Base-by-base conservation (phyloP, 2,797 vertebrate species). In the Pipistrellus kuhlii region DNA sequence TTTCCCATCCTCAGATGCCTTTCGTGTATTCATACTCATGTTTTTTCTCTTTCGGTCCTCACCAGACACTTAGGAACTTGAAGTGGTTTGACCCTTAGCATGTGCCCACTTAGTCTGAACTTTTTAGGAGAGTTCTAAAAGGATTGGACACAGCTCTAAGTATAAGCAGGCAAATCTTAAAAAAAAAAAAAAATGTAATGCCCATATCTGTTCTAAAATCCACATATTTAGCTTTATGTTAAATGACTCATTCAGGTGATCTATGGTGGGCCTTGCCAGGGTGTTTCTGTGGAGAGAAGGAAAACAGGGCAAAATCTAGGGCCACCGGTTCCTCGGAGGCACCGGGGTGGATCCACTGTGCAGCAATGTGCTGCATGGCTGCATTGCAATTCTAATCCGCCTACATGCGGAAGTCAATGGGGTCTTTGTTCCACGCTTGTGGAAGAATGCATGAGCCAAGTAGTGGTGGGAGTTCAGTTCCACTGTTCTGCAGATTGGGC, bases 371-470 rank as follows among this genome's bases (percentile, higher is more conserved):
- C 96, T 97, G 68, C 97, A 88, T 88, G 97, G 94, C 93, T 75
- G 57, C 80, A 20, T 62, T 80, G 94, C 94, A 92, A 93, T 96
- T 97, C 97, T 4, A 88, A 97, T 95, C 98, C 94, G 95, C 98
- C 99, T 98, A 98, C 98, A 53, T 87, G 0, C 85, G 38, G 27
- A 97, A 98, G 98, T 99, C 98, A 99, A 99, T 99, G 98, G 98
- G 75, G 87, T 96, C 98, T 98, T 99, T 99, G 99, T 99, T 99
- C 78, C 0, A 96, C 51, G 94, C 95, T 7, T 83, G 85, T 94
- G 94, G 97, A 99, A 98, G 98, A 99, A 99, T 99, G 98, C 75
- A 97, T 98, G 98, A 99, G 97, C 98, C 99, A 99, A 98, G 97
- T 97, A 97, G 97, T 98, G 91, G 97, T 98, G 98, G 98, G 98